Conservation (phyloP, 2,888 invertebrate species). For the Philhelius pedissequus region DNA sequence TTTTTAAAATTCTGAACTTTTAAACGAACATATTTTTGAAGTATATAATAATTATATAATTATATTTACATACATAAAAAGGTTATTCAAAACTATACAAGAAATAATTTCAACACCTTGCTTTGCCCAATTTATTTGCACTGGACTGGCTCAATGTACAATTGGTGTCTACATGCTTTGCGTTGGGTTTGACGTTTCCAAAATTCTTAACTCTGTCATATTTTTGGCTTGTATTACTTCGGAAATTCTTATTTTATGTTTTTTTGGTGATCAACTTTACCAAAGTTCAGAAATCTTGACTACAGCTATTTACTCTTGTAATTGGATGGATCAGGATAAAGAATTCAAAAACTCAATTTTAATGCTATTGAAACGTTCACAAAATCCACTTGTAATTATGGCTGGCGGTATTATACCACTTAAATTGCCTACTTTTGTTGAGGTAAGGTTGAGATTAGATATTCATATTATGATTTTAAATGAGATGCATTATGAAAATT, state of each 20-base stretch:
- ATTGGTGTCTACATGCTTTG: conserved; percentile 79
- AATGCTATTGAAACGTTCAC: conserved; percentile 80
- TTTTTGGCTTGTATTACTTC: conserved; percentile 78
- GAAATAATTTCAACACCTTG: conserved; percentile 80
- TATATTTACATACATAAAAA: conserved; percentile 72
- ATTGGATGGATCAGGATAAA: conserved; percentile 80
- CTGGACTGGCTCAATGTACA: conserved; percentile 75
- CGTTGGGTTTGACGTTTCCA: conserved; percentile 66
- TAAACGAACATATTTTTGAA: too few species aligned
- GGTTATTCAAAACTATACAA: conserved; percentile 79
- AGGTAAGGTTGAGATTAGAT: conserved; percentile 74
- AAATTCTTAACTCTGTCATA: conserved; percentile 56
- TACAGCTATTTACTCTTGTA: conserved; percentile 79
- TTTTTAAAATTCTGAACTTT: too few species aligned
- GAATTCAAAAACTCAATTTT: conserved; percentile 78
- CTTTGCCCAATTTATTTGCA: conserved; percentile 80
- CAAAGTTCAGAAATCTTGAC: conserved; percentile 79
- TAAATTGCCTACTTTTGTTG: conserved; percentile 80
- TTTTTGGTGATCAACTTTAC: conserved; percentile 80
- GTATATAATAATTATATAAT: background rate
- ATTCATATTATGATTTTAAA: background rate
- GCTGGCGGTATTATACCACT: conserved; percentile 80
- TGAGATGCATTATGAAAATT: background rate
- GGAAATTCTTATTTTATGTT: conserved; percentile 80
- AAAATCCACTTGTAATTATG: conserved; percentile 79